phyloP scores from a whole-genome alignment of 1,140 invertebrate species.

The Phenacoccus solenopsis region DNA sequence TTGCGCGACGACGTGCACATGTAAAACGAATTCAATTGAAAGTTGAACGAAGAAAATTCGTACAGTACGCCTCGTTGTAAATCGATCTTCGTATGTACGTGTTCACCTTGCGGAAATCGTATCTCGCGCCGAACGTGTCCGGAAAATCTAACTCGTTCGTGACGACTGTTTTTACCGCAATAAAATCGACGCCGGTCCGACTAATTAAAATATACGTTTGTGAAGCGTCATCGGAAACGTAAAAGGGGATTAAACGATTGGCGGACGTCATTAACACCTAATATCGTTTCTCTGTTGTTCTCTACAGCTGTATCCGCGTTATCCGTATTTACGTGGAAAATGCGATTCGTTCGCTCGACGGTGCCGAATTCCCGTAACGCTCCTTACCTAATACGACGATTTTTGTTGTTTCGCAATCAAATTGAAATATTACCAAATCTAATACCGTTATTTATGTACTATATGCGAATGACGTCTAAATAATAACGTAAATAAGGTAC shows the following conservation, averaged over 20 bases:
- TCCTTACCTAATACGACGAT: background rate
- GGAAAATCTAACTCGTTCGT: too few species aligned
- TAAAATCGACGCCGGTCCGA: background rate
- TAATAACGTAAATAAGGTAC: background rate
- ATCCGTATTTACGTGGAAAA: too few species aligned
- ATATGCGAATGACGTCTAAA: constrained; percentile 1
- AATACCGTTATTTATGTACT: background rate
- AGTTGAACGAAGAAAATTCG: too few species aligned
- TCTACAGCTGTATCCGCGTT: background rate
- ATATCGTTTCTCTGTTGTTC: background rate
- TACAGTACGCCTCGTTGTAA: too few species aligned
- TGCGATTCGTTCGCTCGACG: background rate
- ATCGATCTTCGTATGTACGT: too few species aligned
- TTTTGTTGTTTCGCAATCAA: background rate
- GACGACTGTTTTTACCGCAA: background rate
- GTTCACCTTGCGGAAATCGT: too few species aligned
- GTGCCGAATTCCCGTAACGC: background rate
- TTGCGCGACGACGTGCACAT: too few species aligned
- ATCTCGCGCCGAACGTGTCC: too few species aligned
- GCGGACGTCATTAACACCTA: background rate
- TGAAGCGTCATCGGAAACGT: too few species aligned
- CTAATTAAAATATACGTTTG: background rate
- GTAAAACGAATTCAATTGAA: too few species aligned
- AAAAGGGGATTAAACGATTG: background rate
- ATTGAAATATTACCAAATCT: background rate